Conservation (phyloP, 2,888 invertebrate genomes). For the Xestia xanthographa region DNA sequence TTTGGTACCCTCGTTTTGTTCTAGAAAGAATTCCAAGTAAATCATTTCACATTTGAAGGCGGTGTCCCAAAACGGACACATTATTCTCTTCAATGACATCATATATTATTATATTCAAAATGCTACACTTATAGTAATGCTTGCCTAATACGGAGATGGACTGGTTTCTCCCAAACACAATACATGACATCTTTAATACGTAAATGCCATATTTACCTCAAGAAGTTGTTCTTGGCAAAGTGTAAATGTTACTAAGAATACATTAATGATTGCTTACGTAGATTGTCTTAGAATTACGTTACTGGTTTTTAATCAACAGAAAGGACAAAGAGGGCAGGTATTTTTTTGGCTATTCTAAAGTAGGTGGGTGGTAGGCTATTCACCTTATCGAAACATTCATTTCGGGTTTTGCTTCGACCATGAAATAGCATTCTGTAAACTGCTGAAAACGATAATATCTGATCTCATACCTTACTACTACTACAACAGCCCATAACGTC, state of each 20-base stretch:
- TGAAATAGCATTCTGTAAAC: not conserved
- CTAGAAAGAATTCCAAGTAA: conserved; percentile 15
- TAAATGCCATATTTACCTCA: conserved; percentile 53
- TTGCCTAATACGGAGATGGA: conserved; percentile 38
- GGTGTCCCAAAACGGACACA: conserved; percentile 23
- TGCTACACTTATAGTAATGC: conserved; percentile 39
- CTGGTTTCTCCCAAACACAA: conserved; percentile 52
- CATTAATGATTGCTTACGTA: not conserved
- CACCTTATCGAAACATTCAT: not conserved
- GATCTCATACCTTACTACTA: not conserved
- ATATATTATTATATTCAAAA: conserved; percentile 46
- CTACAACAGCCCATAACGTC: too few relatives aligned
- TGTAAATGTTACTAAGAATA: not conserved
- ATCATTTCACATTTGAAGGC: conserved; percentile 38
- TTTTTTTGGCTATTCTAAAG: not conserved
- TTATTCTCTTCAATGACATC: conserved; percentile 59
- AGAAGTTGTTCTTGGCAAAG: conserved; percentile 7
- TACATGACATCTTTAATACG: conserved; percentile 19
- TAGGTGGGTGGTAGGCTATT: not conserved
- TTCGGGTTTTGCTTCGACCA: not conserved
- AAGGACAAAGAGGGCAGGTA: not conserved
- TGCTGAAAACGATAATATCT: not conserved
- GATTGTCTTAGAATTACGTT: not conserved
- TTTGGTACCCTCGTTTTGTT: not conserved
- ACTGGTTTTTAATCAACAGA: not conserved